Evolutionary conservation across 2,113 vertebrate species (phyloP), one percentile per base, ranked within the genome.

Genomic region (Pachypanchax playfairii): DNA sequence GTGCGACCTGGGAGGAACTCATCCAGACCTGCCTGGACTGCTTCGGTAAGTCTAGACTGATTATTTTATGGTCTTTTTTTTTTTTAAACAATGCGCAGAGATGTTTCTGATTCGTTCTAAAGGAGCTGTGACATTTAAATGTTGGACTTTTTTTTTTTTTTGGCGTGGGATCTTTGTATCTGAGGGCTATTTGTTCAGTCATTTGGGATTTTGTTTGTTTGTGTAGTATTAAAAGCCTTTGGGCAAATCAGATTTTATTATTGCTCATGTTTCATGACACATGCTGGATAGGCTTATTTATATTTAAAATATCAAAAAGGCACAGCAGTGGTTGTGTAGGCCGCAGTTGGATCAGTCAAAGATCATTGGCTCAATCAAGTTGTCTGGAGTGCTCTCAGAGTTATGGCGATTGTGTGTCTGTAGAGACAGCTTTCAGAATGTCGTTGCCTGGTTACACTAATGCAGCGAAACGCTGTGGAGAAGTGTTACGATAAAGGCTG

Each of bases 1-100:
- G 95, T 73, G 94, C 93, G 43, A 96, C 91, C 89, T 90, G 97
- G 90, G 95, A 98, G 77, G 95, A 96, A 67, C 93, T 98, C 67
- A 93, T 98, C 76, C 94, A 97, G 76, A 92, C 93, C 77, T 98
- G 96, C 70, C 89, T 98, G 85, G 93, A 96, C 43, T 93, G 90
- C 64, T 98, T 98, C 25, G 96, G 96, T 98, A 88, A 96, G 91
- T 86, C 57, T 38, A 18, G 1, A 33, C 28, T 33, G 48, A 66
- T 22, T n/a, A n/a, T n/a, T n/a, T n/a, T n/a, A n/a, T n/a, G n/a
- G n/a, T n/a, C n/a, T n/a, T n/a, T n/a, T n/a, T n/a, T n/a, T n/a
- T n/a, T n/a, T n/a, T n/a, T n/a, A n/a, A n/a, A n/a, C n/a, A n/a
- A n/a, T n/a, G n/a, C n/a, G n/a, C n/a, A n/a, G n/a, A n/a, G n/a